These are phyloP conservation scores for Hetaerina americana DNA, from an alignment of 1,140 invertebrate species.

Conservation along the genomic window DNA sequence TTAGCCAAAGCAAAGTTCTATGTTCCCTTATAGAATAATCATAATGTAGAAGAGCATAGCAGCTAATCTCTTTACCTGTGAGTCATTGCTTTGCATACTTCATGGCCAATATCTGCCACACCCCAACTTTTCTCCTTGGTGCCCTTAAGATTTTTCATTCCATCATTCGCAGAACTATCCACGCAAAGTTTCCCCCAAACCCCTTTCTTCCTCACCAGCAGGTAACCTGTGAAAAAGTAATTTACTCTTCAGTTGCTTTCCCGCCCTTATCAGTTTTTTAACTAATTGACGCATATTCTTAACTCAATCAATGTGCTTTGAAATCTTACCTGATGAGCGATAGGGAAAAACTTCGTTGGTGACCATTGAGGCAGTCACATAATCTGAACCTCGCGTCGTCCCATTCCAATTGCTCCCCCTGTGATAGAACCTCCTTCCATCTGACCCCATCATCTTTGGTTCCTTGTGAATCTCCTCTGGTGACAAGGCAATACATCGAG, in stretches of 20 bases:
- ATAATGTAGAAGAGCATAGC: too few relatives aligned
- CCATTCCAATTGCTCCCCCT: conserved; percentile 20
- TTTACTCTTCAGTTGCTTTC: too few relatives aligned
- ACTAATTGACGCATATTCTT: neutral
- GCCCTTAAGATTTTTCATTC: too few relatives aligned
- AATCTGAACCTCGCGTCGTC: neutral
- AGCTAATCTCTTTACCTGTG: too few relatives aligned
- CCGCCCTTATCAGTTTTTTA: too few relatives aligned
- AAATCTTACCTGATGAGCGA: conserved; percentile 37
- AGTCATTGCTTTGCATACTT: conserved; percentile 63
- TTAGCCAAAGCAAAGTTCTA: too few relatives aligned
- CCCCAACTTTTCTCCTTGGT: too few relatives aligned
- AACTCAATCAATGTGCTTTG: neutral
- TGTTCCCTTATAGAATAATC: too few relatives aligned
- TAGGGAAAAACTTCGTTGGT: conserved; percentile 41
- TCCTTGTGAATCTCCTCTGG: conserved; percentile 15
- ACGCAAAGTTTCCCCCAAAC: conserved; percentile 67
- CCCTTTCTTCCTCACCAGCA: conserved; percentile 60
- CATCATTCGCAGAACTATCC: conserved; percentile 50
- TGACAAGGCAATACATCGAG: conserved; percentile 42
- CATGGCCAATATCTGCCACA: conserved; percentile 54
- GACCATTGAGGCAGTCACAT: conserved; percentile 16
- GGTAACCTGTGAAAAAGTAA: conserved; percentile 35
- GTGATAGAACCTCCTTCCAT: conserved; percentile 15
- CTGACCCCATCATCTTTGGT: conserved; percentile 15